Percentiles rank a stretch among this genome's conserved stretches.
Conservation (phyloP, 1,140 invertebrate species). For the Diprion similis region DNA sequence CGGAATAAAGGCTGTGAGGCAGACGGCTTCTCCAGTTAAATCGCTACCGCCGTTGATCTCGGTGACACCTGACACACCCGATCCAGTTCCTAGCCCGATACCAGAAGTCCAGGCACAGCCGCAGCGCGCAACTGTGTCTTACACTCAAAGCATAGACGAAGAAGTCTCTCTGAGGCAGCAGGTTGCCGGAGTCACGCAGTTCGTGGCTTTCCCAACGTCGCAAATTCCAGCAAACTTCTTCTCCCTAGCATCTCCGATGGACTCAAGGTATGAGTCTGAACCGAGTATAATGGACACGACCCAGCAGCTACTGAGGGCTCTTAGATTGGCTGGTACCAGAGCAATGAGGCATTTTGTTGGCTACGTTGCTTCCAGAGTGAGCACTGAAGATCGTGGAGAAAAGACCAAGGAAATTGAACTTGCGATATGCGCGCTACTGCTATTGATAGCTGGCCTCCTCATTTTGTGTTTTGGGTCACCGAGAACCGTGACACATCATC, state of each 20-base stretch:
- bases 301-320: slow-evolving; percentile 70
- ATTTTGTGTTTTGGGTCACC: slow-evolving; percentile 73
- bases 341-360: slow-evolving; percentile 71
- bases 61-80: slow-evolving; percentile 50
- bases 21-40: slow-evolving; percentile 55
- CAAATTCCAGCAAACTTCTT: slow-evolving; percentile 48
- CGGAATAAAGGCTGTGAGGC: slow-evolving; percentile 29
- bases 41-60: slow-evolving; percentile 57
- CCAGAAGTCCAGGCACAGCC: slow-evolving; percentile 33
- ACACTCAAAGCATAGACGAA: slow-evolving; percentile 29
- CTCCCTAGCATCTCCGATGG: slow-evolving; percentile 29
- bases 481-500: slow-evolving; percentile 76
- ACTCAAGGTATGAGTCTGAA: slow-evolving; percentile 29
- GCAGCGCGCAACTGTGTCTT: slow-evolving; percentile 51
- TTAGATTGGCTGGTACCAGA: slow-evolving; percentile 68
- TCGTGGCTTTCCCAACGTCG: slow-evolving; percentile 45
- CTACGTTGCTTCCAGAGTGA: slow-evolving; percentile 66
- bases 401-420: slow-evolving; percentile 74
- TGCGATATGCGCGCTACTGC: slow-evolving; percentile 75
- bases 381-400: slow-evolving; percentile 61
- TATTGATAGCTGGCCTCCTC: slow-evolving; percentile 75
- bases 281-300: slow-evolving; percentile 64
- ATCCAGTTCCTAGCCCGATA: slow-evolving; percentile 19
- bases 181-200: slow-evolving; percentile 36
- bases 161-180: slow-evolving; percentile 31